Evolutionary conservation across 2,888 invertebrate species (phyloP).

Genomic region (Amphiduros pacificus): DNA sequence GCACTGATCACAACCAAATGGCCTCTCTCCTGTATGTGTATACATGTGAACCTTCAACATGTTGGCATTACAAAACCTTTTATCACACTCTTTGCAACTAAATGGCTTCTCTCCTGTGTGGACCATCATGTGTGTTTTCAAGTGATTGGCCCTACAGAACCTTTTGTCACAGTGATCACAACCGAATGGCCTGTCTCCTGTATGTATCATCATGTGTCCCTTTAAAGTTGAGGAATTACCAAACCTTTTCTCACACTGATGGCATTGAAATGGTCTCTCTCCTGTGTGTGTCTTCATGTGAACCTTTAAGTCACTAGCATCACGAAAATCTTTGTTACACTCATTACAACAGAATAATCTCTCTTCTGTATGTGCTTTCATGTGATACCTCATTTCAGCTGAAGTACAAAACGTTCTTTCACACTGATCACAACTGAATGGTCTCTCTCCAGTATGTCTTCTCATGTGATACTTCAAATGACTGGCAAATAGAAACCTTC

Average conservation of each 20-base stretch:
- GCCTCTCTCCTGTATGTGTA: too few relatives aligned
- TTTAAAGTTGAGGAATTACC: neutral
- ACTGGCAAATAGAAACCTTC: neutral
- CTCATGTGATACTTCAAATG: neutral
- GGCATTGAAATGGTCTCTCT: constrained; percentile 4
- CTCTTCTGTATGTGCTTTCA: neutral
- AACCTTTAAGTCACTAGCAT: neutral
- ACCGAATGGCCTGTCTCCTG: neutral
- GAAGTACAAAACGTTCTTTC: neutral
- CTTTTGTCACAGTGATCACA: neutral
- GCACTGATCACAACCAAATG: too few relatives aligned
- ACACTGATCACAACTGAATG: neutral
- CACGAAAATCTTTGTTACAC: neutral
- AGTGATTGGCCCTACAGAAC: too few relatives aligned
- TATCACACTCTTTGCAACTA: too few relatives aligned
- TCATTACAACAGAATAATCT: neutral
- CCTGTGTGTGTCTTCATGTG: constrained; percentile 11
- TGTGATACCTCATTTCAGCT: neutral
- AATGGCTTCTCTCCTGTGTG: too few relatives aligned
- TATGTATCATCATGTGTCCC: neutral
- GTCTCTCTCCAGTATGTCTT: constrained; percentile 8
- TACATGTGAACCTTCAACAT: too few relatives aligned
- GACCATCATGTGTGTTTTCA: too few relatives aligned
- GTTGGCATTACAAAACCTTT: too few relatives aligned
- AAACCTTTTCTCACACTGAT: constrained; percentile 1